Conservation (phyloP, 2,797 vertebrate genomes). For the Mallotus villosus region DNA sequence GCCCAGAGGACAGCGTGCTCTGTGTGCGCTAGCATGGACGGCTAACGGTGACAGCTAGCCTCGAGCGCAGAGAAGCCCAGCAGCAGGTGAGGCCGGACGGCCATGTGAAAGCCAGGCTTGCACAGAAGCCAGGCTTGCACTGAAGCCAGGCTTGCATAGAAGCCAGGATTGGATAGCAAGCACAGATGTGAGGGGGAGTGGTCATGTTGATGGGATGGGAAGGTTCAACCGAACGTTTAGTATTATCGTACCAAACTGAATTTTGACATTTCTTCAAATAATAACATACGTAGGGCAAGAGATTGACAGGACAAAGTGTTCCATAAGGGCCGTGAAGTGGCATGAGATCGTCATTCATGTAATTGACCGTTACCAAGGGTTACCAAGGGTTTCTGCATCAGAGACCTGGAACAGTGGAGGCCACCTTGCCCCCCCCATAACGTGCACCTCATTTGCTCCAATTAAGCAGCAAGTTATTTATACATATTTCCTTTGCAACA, state of each 20-base stretch:
- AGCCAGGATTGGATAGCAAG: slow-evolving; percentile 32
- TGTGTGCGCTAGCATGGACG: background rate
- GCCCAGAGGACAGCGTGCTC: too few relatives aligned
- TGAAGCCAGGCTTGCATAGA: background rate
- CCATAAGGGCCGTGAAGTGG: background rate
- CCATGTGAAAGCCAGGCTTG: slow-evolving; percentile 24
- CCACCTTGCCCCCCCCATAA: slow-evolving; percentile 13
- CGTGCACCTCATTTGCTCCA: slow-evolving; percentile 14
- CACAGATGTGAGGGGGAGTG: slow-evolving; percentile 44
- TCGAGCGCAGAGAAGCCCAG: background rate
- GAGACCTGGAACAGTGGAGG: background rate
- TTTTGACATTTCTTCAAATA: background rate
- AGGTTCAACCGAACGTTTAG: background rate
- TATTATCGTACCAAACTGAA: background rate
- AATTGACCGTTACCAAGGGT: background rate
- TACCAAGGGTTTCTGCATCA: background rate
- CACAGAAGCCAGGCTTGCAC: slow-evolving; percentile 20
- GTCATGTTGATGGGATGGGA: slow-evolving; percentile 35
- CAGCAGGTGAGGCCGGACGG: too few relatives aligned
- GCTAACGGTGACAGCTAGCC: too few relatives aligned
- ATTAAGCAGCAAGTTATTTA: too few relatives aligned
- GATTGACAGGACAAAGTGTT: background rate
- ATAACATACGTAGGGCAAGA: background rate
- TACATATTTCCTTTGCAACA: background rate
- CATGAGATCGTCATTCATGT: background rate